Conservation (phyloP, 2,888 invertebrate genomes). For the Caenorhabditis japonica region DNA sequence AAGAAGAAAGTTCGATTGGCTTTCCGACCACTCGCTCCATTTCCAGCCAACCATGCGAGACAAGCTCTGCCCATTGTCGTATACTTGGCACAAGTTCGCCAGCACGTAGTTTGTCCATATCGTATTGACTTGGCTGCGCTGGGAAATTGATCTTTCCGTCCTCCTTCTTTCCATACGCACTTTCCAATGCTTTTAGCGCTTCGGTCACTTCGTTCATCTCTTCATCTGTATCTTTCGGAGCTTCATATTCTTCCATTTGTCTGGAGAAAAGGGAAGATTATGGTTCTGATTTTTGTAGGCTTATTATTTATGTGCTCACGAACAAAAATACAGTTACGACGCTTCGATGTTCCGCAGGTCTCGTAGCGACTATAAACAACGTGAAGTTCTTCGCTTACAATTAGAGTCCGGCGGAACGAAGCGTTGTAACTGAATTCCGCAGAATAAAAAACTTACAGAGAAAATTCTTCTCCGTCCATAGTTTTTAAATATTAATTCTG, state of each 20-base stretch:
- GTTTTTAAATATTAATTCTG: no score
- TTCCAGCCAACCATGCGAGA: conserved; percentile 44
- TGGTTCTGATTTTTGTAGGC: no score
- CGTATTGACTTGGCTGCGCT: conserved; percentile 11
- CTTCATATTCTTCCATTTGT: conserved; percentile 45
- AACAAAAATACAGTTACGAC: no score
- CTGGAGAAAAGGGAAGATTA: no score
- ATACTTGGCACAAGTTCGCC: conserved; percentile 47
- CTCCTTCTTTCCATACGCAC: conserved; percentile 21
- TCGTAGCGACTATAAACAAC: no score
- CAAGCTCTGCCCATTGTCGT: conserved; percentile 34
- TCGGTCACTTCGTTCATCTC: conserved; percentile 8
- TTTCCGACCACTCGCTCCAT: conserved; percentile 44
- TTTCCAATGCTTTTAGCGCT: conserved; percentile 18
- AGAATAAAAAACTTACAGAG: no score
- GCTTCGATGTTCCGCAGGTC: no score
- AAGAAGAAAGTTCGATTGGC: conserved; percentile 34
- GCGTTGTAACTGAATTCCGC: no score
- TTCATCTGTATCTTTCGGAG: neutral
- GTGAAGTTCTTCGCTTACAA: no score
- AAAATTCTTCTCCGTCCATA: no score
- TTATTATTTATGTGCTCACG: no score
- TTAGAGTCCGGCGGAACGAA: no score
- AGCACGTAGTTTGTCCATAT: conserved; percentile 32
- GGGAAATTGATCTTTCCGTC: conserved; percentile 46